These are phyloP conservation scores for Orthosia incerta DNA, from an alignment of 2,888 invertebrate genomes.

Conservation along the genomic window DNA sequence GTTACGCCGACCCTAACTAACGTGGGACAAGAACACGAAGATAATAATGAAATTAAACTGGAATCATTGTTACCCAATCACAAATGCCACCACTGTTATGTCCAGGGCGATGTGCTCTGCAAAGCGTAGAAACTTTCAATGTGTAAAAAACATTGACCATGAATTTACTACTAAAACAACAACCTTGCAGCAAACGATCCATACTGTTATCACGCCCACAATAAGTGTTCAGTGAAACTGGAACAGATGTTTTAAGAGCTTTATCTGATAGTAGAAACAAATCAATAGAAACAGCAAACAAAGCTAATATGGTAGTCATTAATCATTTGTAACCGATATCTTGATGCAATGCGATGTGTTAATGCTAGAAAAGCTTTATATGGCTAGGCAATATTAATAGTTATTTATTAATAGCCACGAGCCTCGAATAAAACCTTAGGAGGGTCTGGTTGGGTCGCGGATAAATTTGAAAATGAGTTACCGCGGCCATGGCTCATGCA, in stretches of 20 bases:
- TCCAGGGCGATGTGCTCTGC: too few relatives aligned
- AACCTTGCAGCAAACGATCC: background rate
- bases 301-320: slow-evolving; percentile 32
- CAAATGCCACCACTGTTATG: too few relatives aligned
- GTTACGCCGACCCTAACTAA: too few relatives aligned
- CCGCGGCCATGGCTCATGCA: too few relatives aligned
- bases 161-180: background rate
- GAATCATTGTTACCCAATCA: too few relatives aligned
- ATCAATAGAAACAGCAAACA: slow-evolving; percentile 1
- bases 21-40: too few relatives aligned
- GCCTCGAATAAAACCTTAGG: too few relatives aligned
- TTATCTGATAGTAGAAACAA: background rate
- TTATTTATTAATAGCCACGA: background rate
- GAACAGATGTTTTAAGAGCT: slow-evolving; percentile 23
- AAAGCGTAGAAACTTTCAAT: too few relatives aligned
- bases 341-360: slow-evolving; percentile 40
- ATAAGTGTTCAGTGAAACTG: background rate
- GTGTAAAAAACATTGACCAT: too few relatives aligned
- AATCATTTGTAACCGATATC: slow-evolving; percentile 29
- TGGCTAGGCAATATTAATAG: slow-evolving; percentile 32
- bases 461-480: too few relatives aligned
- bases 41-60: too few relatives aligned
- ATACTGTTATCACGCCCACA: background rate
- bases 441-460: too few relatives aligned
- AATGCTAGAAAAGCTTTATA: slow-evolving; percentile 31